A percentile compares a stretch with the other conserved stretches of the same genome.
Evolutionary conservation across 1,140 invertebrate species (phyloP).

Genomic region (Episyrphus balteatus): DNA sequence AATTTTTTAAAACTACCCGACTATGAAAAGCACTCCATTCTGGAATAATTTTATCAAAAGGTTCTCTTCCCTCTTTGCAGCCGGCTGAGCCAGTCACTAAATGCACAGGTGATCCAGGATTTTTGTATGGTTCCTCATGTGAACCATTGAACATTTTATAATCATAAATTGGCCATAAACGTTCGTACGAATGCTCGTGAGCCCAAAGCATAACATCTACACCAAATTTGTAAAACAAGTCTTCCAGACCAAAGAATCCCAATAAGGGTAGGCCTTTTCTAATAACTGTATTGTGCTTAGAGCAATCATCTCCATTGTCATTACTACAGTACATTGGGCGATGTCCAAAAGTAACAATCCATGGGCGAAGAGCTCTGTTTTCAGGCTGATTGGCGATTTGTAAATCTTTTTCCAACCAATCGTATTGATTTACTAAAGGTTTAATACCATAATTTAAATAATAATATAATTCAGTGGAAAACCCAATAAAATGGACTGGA

Average conservation of each 20-base stretch:
- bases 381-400: conserved; percentile 50
- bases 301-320: conserved; percentile 75
- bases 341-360: conserved; percentile 91
- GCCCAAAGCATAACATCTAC: conserved; percentile 94
- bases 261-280: conserved; percentile 61
- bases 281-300: conserved; percentile 59
- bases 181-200: conserved; percentile 92
- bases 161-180: conserved; percentile 88
- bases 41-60: conserved; percentile 30
- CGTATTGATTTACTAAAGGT: conserved; percentile 71
- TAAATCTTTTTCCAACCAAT: conserved; percentile 81
- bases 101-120: conserved; percentile 83
- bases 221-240: conserved; percentile 74
- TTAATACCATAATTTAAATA: conserved; percentile 79
- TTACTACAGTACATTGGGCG: conserved; percentile 97
- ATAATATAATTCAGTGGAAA: conserved; percentile 94
- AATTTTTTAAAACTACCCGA: conserved; percentile 9
- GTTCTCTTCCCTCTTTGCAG: conserved; percentile 51
- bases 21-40: conserved; percentile 31
- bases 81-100: conserved; percentile 88
- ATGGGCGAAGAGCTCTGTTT: conserved; percentile 60
- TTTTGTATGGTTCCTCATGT: conserved; percentile 62
- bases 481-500: conserved; percentile 78
- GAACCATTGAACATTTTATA: conserved; percentile 76
- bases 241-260: conserved; percentile 64